Evolutionary conservation across 2,888 invertebrate genomes (phyloP).

Genomic region (Acleris sparsana): DNA sequence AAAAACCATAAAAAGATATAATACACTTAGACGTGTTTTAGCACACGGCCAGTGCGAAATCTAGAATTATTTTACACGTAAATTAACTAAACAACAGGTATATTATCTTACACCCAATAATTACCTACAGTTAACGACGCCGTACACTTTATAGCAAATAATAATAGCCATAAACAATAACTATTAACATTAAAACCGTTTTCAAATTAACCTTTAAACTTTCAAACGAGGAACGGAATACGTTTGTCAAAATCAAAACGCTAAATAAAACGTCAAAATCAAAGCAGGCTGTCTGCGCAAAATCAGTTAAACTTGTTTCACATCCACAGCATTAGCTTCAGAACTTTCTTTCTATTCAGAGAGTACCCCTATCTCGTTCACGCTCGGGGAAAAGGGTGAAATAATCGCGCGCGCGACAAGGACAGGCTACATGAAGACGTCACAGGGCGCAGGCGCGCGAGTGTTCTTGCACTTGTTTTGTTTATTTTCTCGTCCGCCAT

Average conservation of each 20-base stretch:
- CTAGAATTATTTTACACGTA: constrained; percentile 15
- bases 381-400: constrained; percentile 46
- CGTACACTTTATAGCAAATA: constrained; percentile 2
- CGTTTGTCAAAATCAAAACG: constrained; percentile 22
- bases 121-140: neutral
- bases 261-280: constrained; percentile 56
- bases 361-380: constrained; percentile 62
- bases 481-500: constrained; percentile 74
- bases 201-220: constrained; percentile 1
- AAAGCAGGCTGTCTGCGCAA: constrained; percentile 71
- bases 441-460: constrained; percentile 79
- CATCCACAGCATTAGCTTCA: constrained; percentile 66
- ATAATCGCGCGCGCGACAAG: constrained; percentile 61
- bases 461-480: constrained; percentile 82
- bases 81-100: constrained; percentile 6
- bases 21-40: neutral
- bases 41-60: constrained; percentile 2
- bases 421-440: constrained; percentile 80
- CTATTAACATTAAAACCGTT: neutral
- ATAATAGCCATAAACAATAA: neutral
- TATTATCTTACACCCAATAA: constrained; percentile 1
- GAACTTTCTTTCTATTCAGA: constrained; percentile 79
- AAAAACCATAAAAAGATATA: neutral
- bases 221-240: constrained; percentile 8
- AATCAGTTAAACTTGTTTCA: constrained; percentile 81